Base-by-base conservation (phyloP, 2,888 invertebrate species). In the Tenthredo distinguenda region DNA sequence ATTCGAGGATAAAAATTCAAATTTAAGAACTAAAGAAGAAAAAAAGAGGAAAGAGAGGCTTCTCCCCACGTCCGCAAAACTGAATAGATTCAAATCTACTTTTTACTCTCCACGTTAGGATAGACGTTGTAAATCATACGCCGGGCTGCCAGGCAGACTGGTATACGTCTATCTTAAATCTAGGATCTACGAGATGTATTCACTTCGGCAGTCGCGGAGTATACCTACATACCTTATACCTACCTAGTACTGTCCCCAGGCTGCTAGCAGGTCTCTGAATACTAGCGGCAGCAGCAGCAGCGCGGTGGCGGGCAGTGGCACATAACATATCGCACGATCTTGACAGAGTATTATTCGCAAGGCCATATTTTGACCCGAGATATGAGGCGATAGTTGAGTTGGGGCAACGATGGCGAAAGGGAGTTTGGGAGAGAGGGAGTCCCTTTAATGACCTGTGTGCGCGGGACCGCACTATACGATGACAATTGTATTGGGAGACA, bases 361-460 rank as follows among this genome's bases (percentile, higher is more conserved):
- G 87, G 87, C 89, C 87, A 86, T 68, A 86, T 87, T 87, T 87
- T 87, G 88, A 88, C 86, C 87, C 86, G 85, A 83, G 83, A 81
- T 81, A 81, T 62, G 83, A 83, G 34, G n/a, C 85, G 79, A 74
- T 85, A 85, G 84, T 68, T 43, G 50, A 26, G 72, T 85, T 31
- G 40, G 71, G 74, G 34, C 43, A 26, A 68, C 85, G 87, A 37
- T n/a, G 74, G 87, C 82, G 87, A 86, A 89, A 18, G 74, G 74
- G 43, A 21, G 6, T n/a, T 72, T n/a, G 9, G 21, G 15, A 72
- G 84, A 68, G 50, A 58, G 62, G 86, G 87, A 77, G n/a, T 21
- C 87, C 84, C 68, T 68, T 68, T 26, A 68, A 68, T 68, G 68
- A 68, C 31, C 34, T 68, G 68, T 26, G 31, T 31, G 31, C 31